Evolutionary conservation across 2,888 invertebrate species (phyloP), one percentile per base, ranked within the genome.

Genomic region (Onchidella celtica): DNA sequence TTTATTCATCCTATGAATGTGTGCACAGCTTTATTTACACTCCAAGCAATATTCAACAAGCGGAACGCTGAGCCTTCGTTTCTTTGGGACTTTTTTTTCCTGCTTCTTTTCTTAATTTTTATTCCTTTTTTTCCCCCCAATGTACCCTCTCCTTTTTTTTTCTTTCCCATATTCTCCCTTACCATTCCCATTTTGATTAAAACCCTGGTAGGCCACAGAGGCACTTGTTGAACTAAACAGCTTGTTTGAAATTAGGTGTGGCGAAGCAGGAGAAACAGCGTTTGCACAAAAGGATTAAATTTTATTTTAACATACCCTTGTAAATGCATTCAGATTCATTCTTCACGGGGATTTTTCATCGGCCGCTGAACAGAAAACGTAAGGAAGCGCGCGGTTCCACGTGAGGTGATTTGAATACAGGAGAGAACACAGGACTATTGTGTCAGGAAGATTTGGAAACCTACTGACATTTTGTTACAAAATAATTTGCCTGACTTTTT

Each of bases 1-100:
- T 70, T 6, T 70, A 47, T 47, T 6, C 55, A 47, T 47, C 32
- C 32, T 17, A 21, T 40, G 32, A 61, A 73, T 73, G 59, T 73
- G 36, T 73, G 36, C 73, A 73, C 73, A 73, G 73, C 73, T 36
- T 36, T 75, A 65, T 75, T 63, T 75, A 63, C 75, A 38, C 34
- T 65, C 47, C 11, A 75, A 75, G 40, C 34, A 75, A 65, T 63
- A 75, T 65, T 63, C 74, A 38, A 74, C 59, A 59, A 36, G 36
- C n/a, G 3, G 36, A n/a, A 21, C 29, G 9, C 14, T 2, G 57
- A n/a, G 14, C 14, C 29, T 40, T 40, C 65, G 63, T 72, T 72
- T 72, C 29, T 32, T 34, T 61, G 21, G 3, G 1, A 6, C 61
- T 24, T n/a, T 61, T 61, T n/a, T 61, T 61, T 61, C n/a, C 61